phyloP scores from a whole-genome alignment of 2,888 invertebrate species.

The Pharmacophagus antenor region DNA sequence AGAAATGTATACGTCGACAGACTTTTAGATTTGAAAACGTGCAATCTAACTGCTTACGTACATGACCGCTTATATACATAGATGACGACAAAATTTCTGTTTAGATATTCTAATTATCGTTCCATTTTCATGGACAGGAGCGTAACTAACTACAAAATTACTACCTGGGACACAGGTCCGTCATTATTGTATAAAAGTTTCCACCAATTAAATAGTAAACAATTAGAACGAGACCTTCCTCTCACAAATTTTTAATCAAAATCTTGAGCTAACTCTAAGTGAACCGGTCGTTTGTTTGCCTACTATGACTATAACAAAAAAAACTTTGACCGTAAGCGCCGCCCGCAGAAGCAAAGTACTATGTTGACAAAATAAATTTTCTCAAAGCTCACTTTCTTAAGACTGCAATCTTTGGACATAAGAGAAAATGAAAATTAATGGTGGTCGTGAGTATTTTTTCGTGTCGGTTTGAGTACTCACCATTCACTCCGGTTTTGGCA shows the following conservation, averaged over 20 bases:
- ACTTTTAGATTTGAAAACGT: too few species aligned
- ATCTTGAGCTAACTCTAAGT: neutral
- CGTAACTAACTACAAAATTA: too few species aligned
- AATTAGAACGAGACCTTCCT: neutral
- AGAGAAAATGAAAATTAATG: slow-evolving; percentile 79
- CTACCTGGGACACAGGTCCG: too few species aligned
- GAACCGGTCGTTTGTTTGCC: too few species aligned
- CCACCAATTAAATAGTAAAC: too few species aligned
- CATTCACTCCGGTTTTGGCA: slow-evolving; percentile 76
- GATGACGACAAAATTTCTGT: too few species aligned
- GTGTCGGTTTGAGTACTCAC: slow-evolving; percentile 78
- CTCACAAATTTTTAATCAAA: neutral
- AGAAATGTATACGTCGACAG: too few species aligned
- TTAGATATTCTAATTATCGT: too few species aligned
- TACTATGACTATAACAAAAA: neutral
- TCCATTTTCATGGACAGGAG: too few species aligned
- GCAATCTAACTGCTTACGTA: too few species aligned
- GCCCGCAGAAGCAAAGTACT: neutral
- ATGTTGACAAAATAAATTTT: slow-evolving; percentile 36
- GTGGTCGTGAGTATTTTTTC: slow-evolving; percentile 76
- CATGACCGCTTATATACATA: too few species aligned
- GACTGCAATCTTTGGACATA: slow-evolving; percentile 70
- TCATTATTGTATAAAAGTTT: too few species aligned
- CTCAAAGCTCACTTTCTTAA: slow-evolving; percentile 46
- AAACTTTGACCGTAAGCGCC: neutral